A percentile compares a stretch with the other conserved stretches of the same genome.
Evolutionary conservation across 2,113 vertebrate species (phyloP).

Genomic region (Ctenomys sociabilis): DNA sequence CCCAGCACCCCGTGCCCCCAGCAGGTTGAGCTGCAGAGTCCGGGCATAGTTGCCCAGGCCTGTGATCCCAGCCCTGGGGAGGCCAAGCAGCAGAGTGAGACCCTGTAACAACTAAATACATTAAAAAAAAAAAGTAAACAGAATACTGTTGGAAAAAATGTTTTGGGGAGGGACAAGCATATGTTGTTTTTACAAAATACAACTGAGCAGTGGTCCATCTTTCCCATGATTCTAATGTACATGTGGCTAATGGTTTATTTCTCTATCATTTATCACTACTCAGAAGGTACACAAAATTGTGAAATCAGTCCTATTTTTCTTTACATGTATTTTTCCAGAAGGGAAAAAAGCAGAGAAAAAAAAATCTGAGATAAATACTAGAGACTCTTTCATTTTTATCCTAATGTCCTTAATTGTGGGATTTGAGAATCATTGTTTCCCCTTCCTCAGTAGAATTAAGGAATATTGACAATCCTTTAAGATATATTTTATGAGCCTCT

Average conservation of each 20-base stretch:
- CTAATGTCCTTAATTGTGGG: neutral
- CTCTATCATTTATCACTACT: neutral
- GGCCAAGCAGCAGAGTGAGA: too few species aligned
- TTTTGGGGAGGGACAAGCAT: neutral
- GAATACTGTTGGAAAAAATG: neutral
- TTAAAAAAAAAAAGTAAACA: too few species aligned
- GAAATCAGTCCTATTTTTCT: neutral
- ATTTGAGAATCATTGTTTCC: neutral
- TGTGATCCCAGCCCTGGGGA: too few species aligned
- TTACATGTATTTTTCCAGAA: neutral
- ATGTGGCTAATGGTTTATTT: neutral
- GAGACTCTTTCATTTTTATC: slow-evolving; percentile 2
- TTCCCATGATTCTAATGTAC: neutral
- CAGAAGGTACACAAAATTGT: neutral
- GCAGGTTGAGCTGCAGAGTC: too few species aligned
- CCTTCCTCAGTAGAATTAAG: neutral
- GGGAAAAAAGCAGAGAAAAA: neutral
- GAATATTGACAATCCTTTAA: neutral
- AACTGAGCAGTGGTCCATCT: neutral
- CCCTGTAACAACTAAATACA: too few species aligned
- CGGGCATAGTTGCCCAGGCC: too few species aligned
- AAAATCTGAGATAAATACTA: neutral
- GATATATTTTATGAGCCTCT: neutral
- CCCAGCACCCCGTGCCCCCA: too few species aligned
- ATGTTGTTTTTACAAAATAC: neutral